These are phyloP conservation scores for Pollenia angustigena DNA, from an alignment of 2,888 invertebrate species.

Conservation along the genomic window DNA sequence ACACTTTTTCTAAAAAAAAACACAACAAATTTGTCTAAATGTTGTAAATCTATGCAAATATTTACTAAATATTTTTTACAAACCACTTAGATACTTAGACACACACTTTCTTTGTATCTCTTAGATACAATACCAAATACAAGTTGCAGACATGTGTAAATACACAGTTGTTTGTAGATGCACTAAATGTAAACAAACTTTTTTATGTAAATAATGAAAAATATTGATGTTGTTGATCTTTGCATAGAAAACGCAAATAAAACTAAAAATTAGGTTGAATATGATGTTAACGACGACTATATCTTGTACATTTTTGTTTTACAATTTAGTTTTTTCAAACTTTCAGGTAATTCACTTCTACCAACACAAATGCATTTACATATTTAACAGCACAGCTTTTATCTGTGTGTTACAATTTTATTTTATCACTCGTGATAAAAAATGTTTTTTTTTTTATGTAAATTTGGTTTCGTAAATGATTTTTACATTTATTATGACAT, in stretches of 20 bases:
- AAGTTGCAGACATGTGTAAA: constrained; percentile 12
- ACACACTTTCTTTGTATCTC: constrained; percentile 47
- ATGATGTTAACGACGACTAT: constrained; percentile 4
- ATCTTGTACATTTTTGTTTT: constrained; percentile 4
- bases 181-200: background rate
- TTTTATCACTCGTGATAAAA: constrained; percentile 18
- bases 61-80: constrained; percentile 20
- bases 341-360: constrained; percentile 8
- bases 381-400: background rate
- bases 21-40: background rate
- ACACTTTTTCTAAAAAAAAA: background rate
- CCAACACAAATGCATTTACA: background rate
- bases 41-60: constrained; percentile 41
- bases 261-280: constrained; percentile 47
- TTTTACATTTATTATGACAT: constrained; percentile 13
- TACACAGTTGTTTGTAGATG: background rate
- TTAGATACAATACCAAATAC: constrained; percentile 10
- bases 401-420: background rate
- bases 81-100: constrained; percentile 1
- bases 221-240: constrained; percentile 12
- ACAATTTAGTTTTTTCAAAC: background rate
- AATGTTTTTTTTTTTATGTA: constrained; percentile 17
- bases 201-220: background rate
- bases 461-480: constrained; percentile 18
- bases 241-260: constrained; percentile 41